These are phyloP conservation scores for Oreochromis mossambicus DNA, from an alignment of 2,797 vertebrate species.

Conservation along the genomic window DNA sequence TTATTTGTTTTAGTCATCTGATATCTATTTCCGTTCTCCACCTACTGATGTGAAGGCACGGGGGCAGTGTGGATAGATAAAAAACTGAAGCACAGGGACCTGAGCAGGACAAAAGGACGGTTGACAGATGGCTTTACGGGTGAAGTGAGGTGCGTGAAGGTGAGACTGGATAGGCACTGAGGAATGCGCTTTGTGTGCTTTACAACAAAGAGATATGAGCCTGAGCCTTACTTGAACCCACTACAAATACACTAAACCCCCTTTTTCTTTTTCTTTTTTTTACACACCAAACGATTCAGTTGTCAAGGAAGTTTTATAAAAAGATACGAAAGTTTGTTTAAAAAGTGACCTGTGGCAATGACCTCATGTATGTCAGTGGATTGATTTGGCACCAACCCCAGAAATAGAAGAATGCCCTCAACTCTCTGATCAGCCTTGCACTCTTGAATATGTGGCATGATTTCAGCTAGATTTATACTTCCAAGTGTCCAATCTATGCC, in stretches of 20 bases:
- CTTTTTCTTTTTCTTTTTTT: background rate
- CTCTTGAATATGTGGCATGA: constrained; percentile 51
- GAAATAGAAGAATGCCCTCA: background rate
- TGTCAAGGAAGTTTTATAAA: constrained; percentile 22
- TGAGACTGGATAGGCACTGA: constrained; percentile 29
- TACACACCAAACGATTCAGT: background rate
- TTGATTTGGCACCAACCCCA: background rate
- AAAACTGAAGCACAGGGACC: constrained; percentile 38
- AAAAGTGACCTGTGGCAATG: constrained; percentile 55
- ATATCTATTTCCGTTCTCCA: constrained; percentile 26
- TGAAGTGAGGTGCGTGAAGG: constrained; percentile 29
- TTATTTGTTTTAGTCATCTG: constrained; percentile 48
- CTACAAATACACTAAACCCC: constrained; percentile 26
- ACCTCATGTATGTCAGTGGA: constrained; percentile 60
- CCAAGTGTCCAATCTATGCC: constrained; percentile 32
- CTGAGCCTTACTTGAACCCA: constrained; percentile 60
- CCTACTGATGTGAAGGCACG: constrained; percentile 32
- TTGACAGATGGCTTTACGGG: constrained; percentile 33
- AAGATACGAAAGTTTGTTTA: constrained; percentile 21
- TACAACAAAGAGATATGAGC: constrained; percentile 7
- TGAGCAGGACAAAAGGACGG: constrained; percentile 23
- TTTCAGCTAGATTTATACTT: constrained; percentile 48
- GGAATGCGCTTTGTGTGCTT: constrained; percentile 18
- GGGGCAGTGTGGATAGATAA: constrained; percentile 42
- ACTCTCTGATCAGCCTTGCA: background rate